These are phyloP conservation scores for Drosophila mimetica DNA, from an alignment of 2,888 invertebrate genomes.

Conservation along the genomic window DNA sequence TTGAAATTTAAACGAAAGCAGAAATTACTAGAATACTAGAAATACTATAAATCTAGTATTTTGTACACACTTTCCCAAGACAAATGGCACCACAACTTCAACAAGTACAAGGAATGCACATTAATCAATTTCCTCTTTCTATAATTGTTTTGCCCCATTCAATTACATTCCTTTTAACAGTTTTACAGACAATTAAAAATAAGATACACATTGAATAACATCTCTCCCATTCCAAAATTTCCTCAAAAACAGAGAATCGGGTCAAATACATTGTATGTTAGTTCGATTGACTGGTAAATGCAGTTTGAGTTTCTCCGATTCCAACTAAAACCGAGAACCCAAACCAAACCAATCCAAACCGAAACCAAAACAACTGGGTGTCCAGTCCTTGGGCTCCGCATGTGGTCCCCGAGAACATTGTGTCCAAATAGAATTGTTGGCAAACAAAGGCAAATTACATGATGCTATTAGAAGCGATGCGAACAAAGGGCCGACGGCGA, in stretches of 20 bases:
- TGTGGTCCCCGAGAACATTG: conserved; percentile 67
- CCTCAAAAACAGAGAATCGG: conserved; percentile 15
- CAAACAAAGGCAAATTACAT: conserved; percentile 80
- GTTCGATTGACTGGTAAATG: conserved; percentile 33
- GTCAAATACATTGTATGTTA: conserved; percentile 19
- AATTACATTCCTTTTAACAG: background rate
- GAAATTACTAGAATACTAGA: too few relatives aligned
- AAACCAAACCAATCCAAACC: conserved; percentile 15
- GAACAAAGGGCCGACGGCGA: conserved; percentile 68
- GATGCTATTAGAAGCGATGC: conserved; percentile 76
- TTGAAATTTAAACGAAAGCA: too few relatives aligned
- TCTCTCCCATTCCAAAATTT: conserved; percentile 11
- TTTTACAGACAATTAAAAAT: conserved; percentile 23
- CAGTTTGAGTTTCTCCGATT: conserved; percentile 10
- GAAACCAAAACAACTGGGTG: conserved; percentile 7
- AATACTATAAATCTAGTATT: background rate
- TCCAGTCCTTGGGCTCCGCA: conserved; percentile 56
- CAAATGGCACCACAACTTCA: background rate
- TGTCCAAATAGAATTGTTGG: conserved; percentile 80
- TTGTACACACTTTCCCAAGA: background rate
- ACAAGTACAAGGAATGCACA: background rate
- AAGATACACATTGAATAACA: conserved; percentile 23
- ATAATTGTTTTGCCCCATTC: conserved; percentile 4
- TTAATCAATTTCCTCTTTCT: background rate
- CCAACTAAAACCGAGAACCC: conserved; percentile 1